Conservation (phyloP, 2,113 vertebrate genomes). For the Uria lomvia region DNA sequence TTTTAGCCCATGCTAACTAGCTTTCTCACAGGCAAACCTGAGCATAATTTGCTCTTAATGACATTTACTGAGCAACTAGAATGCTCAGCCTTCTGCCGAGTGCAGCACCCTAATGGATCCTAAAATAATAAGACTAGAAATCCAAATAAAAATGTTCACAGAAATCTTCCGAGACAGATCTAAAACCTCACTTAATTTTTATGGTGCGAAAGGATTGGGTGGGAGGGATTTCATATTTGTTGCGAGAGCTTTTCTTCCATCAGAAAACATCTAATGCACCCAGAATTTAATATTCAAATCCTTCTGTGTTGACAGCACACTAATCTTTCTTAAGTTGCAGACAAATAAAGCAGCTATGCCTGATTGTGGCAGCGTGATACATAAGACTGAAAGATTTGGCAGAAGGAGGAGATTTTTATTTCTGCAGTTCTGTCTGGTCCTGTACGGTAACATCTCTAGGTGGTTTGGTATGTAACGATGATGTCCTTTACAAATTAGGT, state of each 20-base stretch:
- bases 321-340: not conserved
- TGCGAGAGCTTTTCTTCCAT: not conserved
- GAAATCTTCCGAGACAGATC: not conserved
- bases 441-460: not conserved
- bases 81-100: not conserved
- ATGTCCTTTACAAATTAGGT: not conserved
- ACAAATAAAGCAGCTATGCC: not conserved
- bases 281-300: not conserved
- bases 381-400: not conserved
- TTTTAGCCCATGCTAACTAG: not conserved
- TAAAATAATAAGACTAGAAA: not conserved
- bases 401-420: not conserved
- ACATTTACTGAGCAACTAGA: not conserved
- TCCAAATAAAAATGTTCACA: not conserved
- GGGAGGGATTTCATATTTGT: not conserved
- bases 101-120: not conserved
- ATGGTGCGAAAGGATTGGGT: not conserved
- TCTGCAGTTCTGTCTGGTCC: not conserved
- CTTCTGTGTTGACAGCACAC: not conserved
- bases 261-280: not conserved
- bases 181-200: not conserved
- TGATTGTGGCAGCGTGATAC: not conserved
- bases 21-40: not conserved
- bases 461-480: not conserved
- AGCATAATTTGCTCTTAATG: not conserved